Base-by-base conservation (phyloP, 1,140 invertebrate genomes). In the Aphelenchoides avenae region DNA sequence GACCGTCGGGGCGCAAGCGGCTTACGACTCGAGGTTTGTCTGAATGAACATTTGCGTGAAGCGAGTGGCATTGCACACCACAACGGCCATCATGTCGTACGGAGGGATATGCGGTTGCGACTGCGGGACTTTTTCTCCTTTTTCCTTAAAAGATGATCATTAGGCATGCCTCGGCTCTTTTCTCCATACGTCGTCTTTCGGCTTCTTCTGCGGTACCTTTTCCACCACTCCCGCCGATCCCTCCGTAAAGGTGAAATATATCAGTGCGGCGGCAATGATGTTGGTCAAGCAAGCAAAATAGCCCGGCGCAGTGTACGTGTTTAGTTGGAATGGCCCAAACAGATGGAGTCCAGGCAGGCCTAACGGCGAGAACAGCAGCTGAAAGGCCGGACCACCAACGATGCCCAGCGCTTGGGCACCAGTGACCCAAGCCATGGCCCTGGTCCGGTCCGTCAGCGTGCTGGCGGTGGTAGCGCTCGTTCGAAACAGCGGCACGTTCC, bases 271-370 rank as follows among this genome's bases (percentile, higher is more conserved):
- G 20, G 65, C 53, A 31, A 64, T 26, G 6, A 75, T 11, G 42
- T 75, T 72, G 52, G 71, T 60, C 5, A 49, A n/a, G 36, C 67
- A 71, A 20, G 66, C 60, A 30, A 43, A 41, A 26, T 33, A 65
- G 1, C 73, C 78, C 5, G 79, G 78, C 6, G 76, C 70, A 4
- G 79, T 80, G 63, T 80, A 80, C 56, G 80, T 68, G 63, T 79
- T 76, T 24, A 80, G 48, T 22, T 76, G 66, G 7, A 79, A 53
- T 5, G 30, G 20, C 68, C 52, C 41, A 2, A 53, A 33, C 0
- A 70, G 13, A n/a, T n/a, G n/a, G n/a, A n/a, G n/a, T 13, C 79
- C 79, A 1, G 79, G 79, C 52, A 73, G 51, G 2, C 24, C 20
- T 2, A 68, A 22, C n/a, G 55, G 50, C 11, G 52, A 44, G 48